Evolutionary conservation across 2,888 invertebrate genomes (phyloP), one percentile per base, ranked within the genome.

Genomic region (Philopedon plagiatum): DNA sequence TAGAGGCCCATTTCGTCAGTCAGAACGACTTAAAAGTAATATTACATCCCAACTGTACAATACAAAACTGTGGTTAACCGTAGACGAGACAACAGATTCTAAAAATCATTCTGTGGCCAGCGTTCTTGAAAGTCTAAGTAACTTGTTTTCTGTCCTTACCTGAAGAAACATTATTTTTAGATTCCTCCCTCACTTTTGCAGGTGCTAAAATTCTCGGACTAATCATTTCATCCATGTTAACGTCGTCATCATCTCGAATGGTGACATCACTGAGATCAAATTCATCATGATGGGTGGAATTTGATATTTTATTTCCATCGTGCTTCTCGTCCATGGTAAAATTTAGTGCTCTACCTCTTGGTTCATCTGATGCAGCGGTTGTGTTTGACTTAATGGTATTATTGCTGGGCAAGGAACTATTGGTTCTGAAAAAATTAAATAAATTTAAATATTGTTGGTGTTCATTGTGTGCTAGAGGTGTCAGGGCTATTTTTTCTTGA

Each of bases 251-350:
- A 72, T 89, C 89, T 77, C 92, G 92, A 87, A 94, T 90, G 78
- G 90, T 93, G 18, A 94, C 92, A 83, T 94, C 93, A 82, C 94
- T 94, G n/a, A 94, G 86, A 83, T 94, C 93, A 37, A 73, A 70
- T 19, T 78, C 77, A 18, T 71, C 62, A n/a, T 61, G 68, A 37
- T 71, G 41, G 4, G 75, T 75, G 4, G 74, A 64, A 69, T 77
- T 76, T 8, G 78, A 69, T 54, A 84, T 72, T 11, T 80, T 77
- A 67, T 85, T 85, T 11, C 77, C 79, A 21, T 75, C 71, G n/a
- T 74, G 76, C 18, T 80, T 76, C 44, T 82, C 82, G 8, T 79
- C 78, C 21, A 81, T 71, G 2, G 82, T 82, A 60, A 85, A 85
- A 76, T 84, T 85, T 26, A 85, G 76, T 0, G 85, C 83, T 75